Conservation (phyloP, 2,113 vertebrate genomes). For the Alligator mississippiensis region DNA sequence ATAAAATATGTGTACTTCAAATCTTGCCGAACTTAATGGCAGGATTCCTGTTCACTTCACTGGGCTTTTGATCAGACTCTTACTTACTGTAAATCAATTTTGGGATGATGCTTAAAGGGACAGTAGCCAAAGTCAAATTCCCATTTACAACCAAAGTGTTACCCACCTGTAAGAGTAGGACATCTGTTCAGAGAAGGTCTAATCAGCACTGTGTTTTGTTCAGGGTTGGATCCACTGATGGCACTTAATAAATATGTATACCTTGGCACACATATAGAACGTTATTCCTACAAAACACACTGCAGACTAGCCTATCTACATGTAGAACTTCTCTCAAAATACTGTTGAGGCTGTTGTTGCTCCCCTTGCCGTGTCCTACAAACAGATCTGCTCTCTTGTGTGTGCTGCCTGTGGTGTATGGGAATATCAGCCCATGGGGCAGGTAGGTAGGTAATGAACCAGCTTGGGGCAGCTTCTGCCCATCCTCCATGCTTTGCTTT, state of each 20-base stretch:
- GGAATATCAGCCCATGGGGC: too few species aligned
- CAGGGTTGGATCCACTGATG: neutral
- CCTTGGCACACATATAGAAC: neutral
- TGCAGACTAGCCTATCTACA: neutral
- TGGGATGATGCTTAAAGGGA: too few species aligned
- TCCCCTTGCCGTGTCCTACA: neutral
- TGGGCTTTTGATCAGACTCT: too few species aligned
- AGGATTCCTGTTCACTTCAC: too few species aligned
- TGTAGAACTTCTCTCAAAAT: neutral
- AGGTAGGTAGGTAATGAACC: too few species aligned
- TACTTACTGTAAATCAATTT: too few species aligned
- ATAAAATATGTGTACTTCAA: too few species aligned
- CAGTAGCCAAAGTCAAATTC: too few species aligned
- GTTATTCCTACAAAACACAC: neutral
- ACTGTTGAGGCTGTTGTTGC: neutral
- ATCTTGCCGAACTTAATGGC: too few species aligned
- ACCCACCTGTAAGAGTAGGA: rapidly evolving
- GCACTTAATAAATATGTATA: neutral
- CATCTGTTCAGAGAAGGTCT: neutral
- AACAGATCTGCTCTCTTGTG: neutral
- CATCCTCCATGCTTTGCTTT: too few species aligned
- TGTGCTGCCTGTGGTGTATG: neutral
- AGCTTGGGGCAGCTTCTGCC: too few species aligned
- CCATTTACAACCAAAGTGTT: too few species aligned
- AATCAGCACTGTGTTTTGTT: neutral